These are phyloP conservation scores for Mesaphorura yosii DNA, from an alignment of 1,140 invertebrate genomes.

Conservation along the genomic window DNA sequence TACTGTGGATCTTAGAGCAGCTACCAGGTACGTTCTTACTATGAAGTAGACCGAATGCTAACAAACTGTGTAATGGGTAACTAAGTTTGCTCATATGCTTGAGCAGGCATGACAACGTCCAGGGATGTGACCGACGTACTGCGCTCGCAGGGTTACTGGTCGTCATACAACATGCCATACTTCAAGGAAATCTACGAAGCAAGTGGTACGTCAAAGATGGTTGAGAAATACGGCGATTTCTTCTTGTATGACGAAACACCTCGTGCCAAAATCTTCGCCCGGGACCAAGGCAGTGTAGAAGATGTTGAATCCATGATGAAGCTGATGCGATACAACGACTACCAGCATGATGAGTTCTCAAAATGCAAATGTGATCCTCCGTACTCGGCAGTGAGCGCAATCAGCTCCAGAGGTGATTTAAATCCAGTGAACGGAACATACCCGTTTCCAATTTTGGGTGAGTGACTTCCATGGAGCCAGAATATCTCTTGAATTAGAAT, in stretches of 20 bases:
- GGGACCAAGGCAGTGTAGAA: constrained; percentile 45
- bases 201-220: constrained; percentile 44
- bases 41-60: neutral
- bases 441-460: constrained; percentile 35
- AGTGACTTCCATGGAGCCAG: neutral
- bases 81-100: neutral
- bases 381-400: constrained; percentile 58
- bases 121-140: constrained; percentile 59
- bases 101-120: constrained; percentile 37
- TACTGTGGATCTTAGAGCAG: constrained; percentile 73
- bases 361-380: constrained; percentile 58
- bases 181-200: constrained; percentile 52
- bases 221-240: constrained; percentile 55
- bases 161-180: constrained; percentile 67
- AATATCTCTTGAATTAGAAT: no score
- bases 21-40: constrained; percentile 46
- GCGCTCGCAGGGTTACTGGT: constrained; percentile 55
- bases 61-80: neutral
- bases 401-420: constrained; percentile 56
- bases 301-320: constrained; percentile 46
- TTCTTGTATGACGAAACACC: constrained; percentile 54
- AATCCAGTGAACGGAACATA: constrained; percentile 55
- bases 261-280: constrained; percentile 50
- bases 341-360: constrained; percentile 53
- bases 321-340: constrained; percentile 64